phyloP scores from a whole-genome alignment of 2,113 vertebrate species.

The Oxygymnocypris stewartii region DNA sequence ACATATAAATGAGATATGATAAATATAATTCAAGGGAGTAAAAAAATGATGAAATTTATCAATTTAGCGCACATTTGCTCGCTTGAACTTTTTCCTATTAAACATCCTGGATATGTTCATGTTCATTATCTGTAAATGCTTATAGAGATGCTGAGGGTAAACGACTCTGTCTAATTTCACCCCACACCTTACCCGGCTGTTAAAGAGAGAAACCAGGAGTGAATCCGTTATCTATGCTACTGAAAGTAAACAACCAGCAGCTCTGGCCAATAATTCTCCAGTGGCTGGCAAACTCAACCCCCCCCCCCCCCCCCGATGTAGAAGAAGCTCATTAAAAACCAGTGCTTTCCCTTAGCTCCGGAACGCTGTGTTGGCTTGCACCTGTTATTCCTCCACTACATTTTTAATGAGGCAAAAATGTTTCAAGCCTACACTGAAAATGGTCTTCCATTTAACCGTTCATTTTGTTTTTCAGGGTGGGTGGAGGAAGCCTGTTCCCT shows the following conservation, averaged over 20 bases:
- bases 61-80: slow-evolving; percentile 19
- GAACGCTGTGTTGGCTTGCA: slow-evolving; percentile 61
- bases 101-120: slow-evolving; percentile 24
- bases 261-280: slow-evolving; percentile 44
- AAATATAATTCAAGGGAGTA: background rate
- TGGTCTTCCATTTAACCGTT: slow-evolving; percentile 56
- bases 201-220: slow-evolving; percentile 41
- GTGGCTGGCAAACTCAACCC: slow-evolving; percentile 34
- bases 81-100: slow-evolving; percentile 10
- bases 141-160: slow-evolving; percentile 20
- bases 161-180: slow-evolving; percentile 22
- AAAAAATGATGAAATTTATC: slow-evolving; percentile 1
- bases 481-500: slow-evolving; percentile 36
- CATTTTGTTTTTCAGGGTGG: slow-evolving; percentile 27
- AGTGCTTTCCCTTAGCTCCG: slow-evolving; percentile 46
- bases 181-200: background rate
- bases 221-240: slow-evolving; percentile 47
- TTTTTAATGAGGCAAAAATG: slow-evolving; percentile 70
- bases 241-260: slow-evolving; percentile 53
- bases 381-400: slow-evolving; percentile 66
- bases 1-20: slow-evolving; percentile 9
- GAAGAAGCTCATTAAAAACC: slow-evolving; percentile 61
- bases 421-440: slow-evolving; percentile 55
- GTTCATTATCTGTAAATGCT: slow-evolving; percentile 35
- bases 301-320: slow-evolving; percentile 40